Conservation (phyloP, 2,797 vertebrate species). For the Podargus strigoides region DNA sequence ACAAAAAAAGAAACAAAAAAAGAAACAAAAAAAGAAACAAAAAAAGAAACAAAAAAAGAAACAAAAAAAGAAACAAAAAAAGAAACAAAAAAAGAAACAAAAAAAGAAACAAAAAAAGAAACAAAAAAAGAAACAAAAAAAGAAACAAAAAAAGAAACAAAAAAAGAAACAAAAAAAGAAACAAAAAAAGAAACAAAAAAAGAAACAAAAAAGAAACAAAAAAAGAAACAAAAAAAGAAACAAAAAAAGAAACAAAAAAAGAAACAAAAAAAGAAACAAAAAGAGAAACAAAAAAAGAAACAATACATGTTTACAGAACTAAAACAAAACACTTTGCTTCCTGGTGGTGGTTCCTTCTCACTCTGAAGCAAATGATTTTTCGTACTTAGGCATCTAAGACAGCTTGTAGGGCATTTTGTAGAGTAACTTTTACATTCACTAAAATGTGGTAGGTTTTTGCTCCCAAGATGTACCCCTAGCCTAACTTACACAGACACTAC, state of each 20-base stretch:
- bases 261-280: too few relatives aligned
- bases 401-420: background rate
- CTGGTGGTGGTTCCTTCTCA: background rate
- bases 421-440: background rate
- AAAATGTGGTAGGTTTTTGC: background rate
- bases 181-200: too few relatives aligned
- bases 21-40: too few relatives aligned
- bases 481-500: background rate
- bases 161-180: too few relatives aligned
- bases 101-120: too few relatives aligned
- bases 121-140: background rate
- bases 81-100: too few relatives aligned
- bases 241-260: background rate
- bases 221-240: background rate
- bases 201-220: too few relatives aligned
- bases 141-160: background rate
- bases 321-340: background rate
- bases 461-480: background rate
- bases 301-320: background rate
- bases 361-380: background rate
- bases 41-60: too few relatives aligned
- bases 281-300: too few relatives aligned
- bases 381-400: background rate
- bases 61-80: too few relatives aligned
- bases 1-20: too few relatives aligned